A percentile compares a stretch with the other conserved stretches of the same genome.
Conservation (phyloP, 2,113 vertebrate species). For the Gymnobelideus leadbeateri region DNA sequence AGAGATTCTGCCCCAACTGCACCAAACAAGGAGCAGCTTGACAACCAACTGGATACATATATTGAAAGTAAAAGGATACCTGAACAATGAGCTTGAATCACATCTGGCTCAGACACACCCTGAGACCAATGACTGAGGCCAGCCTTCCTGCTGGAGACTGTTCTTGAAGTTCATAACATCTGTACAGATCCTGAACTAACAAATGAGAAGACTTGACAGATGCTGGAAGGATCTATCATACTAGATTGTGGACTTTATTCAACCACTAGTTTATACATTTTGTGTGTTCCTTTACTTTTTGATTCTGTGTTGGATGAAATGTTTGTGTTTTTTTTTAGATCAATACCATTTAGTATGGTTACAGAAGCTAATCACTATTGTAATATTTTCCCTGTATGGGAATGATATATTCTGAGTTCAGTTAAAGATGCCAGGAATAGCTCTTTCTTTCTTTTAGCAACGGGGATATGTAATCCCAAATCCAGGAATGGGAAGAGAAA, state of each 20-base stretch:
- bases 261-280: slow-evolving; percentile 62
- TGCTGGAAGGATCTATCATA: slow-evolving; percentile 64
- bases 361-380: background rate
- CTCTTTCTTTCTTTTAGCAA: background rate
- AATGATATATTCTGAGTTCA: background rate
- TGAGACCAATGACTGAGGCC: slow-evolving; percentile 90
- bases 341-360: background rate
- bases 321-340: slow-evolving; percentile 34
- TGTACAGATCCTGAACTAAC: slow-evolving; percentile 56
- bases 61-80: slow-evolving; percentile 98
- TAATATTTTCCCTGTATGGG: background rate
- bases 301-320: slow-evolving; percentile 83
- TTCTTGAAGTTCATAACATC: slow-evolving; percentile 28
- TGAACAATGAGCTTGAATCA: slow-evolving; percentile 96
- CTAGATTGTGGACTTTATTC: slow-evolving; percentile 51
- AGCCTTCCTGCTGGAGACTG: slow-evolving; percentile 56
- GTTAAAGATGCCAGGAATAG: background rate
- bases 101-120: slow-evolving; percentile 99
- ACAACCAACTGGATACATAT: slow-evolving; percentile 98
- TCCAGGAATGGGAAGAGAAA: background rate
- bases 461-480: background rate
- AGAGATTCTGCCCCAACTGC: slow-evolving; percentile 86
- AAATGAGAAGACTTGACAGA: slow-evolving; percentile 44
- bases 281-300: slow-evolving; percentile 83
- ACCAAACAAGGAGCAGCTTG: slow-evolving; percentile 95